These are phyloP conservation scores for Allolobophora icterica DNA, from an alignment of 2,888 invertebrate species.

Conservation along the genomic window DNA sequence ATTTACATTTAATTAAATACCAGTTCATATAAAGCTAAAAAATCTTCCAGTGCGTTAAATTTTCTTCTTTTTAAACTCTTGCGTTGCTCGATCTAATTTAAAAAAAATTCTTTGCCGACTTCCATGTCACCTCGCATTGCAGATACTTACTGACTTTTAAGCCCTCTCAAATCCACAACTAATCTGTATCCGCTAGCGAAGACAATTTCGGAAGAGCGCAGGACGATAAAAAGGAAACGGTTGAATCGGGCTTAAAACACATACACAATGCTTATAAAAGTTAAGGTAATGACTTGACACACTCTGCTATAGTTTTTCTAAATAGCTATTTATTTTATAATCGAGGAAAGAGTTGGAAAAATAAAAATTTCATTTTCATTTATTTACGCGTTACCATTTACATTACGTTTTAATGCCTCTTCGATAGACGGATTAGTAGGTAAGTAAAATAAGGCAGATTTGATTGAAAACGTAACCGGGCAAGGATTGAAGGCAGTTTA, in stretches of 20 bases:
- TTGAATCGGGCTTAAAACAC: neutral
- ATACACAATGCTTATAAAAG: slow-evolving; percentile 49
- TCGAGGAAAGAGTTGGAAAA: neutral
- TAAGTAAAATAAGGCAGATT: neutral
- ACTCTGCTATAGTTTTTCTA: neutral
- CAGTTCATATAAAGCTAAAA: neutral
- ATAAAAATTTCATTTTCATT: neutral
- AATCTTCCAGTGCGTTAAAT: neutral
- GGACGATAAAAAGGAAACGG: neutral
- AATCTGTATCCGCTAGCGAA: neutral
- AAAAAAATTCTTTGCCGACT: neutral
- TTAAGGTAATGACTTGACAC: slow-evolving; percentile 33
- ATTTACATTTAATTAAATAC: no score
- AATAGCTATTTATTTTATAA: neutral
- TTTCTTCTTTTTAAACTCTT: neutral
- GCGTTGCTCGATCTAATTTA: neutral
- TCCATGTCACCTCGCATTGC: neutral
- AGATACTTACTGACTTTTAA: neutral
- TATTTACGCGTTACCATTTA: neutral
- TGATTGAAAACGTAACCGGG: neutral
- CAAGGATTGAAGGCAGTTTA: neutral
- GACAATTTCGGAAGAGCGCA: neutral
- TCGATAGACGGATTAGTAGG: neutral
- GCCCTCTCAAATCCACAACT: neutral
- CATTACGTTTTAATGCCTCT: neutral